phyloP scores from a whole-genome alignment of 2,888 invertebrate genomes.

The Pollenia labialis region DNA sequence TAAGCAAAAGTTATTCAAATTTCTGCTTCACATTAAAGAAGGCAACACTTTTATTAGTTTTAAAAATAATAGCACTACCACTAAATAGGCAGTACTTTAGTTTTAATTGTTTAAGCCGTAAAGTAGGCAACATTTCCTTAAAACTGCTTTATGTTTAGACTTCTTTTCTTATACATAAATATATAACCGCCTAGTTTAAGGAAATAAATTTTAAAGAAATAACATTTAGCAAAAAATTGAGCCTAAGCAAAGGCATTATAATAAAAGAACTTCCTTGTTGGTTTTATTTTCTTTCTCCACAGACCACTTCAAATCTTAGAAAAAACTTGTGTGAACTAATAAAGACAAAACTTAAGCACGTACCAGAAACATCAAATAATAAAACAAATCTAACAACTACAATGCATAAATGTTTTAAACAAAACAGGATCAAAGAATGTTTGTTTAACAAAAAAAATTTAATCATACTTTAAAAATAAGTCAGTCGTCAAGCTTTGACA shows the following conservation, averaged over 20 bases:
- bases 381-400: constrained; percentile 13
- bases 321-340: constrained; percentile 56
- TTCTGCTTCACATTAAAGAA: no score
- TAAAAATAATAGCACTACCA: no score
- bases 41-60: no score
- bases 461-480: constrained; percentile 48
- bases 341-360: constrained; percentile 71
- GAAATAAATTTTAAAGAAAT: constrained; percentile 25
- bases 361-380: constrained; percentile 53
- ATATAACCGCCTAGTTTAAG: constrained; percentile 22
- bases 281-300: constrained; percentile 10
- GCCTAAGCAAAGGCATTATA: background rate
- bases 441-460: constrained; percentile 11
- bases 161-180: no score
- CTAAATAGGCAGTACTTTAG: background rate
- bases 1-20: no score
- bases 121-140: constrained; percentile 5
- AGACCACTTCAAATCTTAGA: constrained; percentile 58
- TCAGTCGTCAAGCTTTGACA: constrained; percentile 15
- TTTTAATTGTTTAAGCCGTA: background rate
- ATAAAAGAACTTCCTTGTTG: constrained; percentile 62
- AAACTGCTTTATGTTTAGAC: background rate
- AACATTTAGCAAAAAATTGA: constrained; percentile 2
- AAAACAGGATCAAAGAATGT: constrained; percentile 42
- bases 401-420: constrained; percentile 17